These are phyloP conservation scores for Cottoperca gobio DNA, from an alignment of 2,797 vertebrate genomes.

Conservation along the genomic window DNA sequence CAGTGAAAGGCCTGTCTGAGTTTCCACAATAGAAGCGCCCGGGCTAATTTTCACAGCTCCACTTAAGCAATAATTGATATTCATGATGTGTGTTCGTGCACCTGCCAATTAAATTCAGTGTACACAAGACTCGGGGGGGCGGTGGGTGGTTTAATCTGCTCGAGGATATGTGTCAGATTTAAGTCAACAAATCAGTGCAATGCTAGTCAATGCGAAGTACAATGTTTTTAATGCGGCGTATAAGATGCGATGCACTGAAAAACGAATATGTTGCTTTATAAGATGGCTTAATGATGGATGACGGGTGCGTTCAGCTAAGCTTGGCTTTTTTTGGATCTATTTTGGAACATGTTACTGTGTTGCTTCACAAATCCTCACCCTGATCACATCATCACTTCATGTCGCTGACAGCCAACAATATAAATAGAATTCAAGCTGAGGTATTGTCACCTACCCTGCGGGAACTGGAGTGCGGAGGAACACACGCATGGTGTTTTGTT, in stretches of 20 bases:
- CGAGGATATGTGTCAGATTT: slow-evolving; percentile 48
- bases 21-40: slow-evolving; percentile 73
- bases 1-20: slow-evolving; percentile 65
- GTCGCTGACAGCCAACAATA: not conserved
- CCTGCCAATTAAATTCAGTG: slow-evolving; percentile 60
- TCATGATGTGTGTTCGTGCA: slow-evolving; percentile 74
- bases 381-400: slow-evolving; percentile 2
- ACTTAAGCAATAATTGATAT: slow-evolving; percentile 81
- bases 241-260: slow-evolving; percentile 17
- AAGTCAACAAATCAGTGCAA: slow-evolving; percentile 55
- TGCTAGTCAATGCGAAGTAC: slow-evolving; percentile 8
- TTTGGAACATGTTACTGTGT: not conserved
- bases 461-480: not conserved
- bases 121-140: slow-evolving; percentile 25
- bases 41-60: slow-evolving; percentile 74
- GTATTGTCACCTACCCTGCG: not conserved
- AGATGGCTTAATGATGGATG: slow-evolving; percentile 8
- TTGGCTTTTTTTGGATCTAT: not conserved
- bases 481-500: slow-evolving; percentile 12
- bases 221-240: not conserved
- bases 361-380: not conserved
- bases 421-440: not conserved
- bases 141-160: slow-evolving; percentile 56
- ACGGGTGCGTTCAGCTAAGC: not conserved
- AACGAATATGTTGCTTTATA: slow-evolving; percentile 10